Conservation (phyloP, 2,113 vertebrate species). For the Carassius gibelio region DNA sequence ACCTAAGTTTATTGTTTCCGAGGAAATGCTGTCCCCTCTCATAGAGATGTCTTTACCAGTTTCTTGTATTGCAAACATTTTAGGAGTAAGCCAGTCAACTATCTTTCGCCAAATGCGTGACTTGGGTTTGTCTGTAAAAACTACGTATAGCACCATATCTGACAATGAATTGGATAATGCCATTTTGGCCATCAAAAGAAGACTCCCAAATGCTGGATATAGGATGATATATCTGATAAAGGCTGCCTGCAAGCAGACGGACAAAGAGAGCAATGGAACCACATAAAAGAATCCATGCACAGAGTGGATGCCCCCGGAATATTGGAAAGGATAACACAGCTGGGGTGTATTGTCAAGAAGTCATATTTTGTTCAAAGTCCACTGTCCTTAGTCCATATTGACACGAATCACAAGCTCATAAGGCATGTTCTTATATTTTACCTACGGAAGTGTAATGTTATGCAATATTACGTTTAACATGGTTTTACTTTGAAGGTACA, state of each 20-base stretch:
- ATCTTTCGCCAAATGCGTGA: constrained; percentile 19
- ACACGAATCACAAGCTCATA: too few species aligned
- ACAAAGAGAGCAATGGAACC: constrained; percentile 29
- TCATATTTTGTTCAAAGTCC: too few species aligned
- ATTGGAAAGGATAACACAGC: constrained; percentile 13
- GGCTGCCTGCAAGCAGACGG: constrained; percentile 32
- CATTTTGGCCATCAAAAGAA: neutral
- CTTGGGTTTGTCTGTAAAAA: constrained; percentile 13
- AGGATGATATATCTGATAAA: constrained; percentile 33
- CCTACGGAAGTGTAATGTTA: too few species aligned
- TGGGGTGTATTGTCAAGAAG: constrained; percentile 33
- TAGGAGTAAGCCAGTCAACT: constrained; percentile 26
- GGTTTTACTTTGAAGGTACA: too few species aligned
- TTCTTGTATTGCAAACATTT: constrained; percentile 14
- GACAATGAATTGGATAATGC: constrained; percentile 28
- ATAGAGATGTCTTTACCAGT: constrained; percentile 24
- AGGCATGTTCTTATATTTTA: too few species aligned
- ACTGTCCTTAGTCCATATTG: too few species aligned
- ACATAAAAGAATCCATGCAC: constrained; percentile 28
- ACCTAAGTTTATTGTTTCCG: neutral
- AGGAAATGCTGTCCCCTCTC: constrained; percentile 18
- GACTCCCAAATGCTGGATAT: constrained; percentile 30
- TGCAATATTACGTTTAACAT: too few species aligned
- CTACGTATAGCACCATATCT: neutral
- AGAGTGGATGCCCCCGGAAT: constrained; percentile 16